Evolutionary conservation across 2,888 invertebrate genomes (phyloP).

Genomic region (Calameuta filiformis): DNA sequence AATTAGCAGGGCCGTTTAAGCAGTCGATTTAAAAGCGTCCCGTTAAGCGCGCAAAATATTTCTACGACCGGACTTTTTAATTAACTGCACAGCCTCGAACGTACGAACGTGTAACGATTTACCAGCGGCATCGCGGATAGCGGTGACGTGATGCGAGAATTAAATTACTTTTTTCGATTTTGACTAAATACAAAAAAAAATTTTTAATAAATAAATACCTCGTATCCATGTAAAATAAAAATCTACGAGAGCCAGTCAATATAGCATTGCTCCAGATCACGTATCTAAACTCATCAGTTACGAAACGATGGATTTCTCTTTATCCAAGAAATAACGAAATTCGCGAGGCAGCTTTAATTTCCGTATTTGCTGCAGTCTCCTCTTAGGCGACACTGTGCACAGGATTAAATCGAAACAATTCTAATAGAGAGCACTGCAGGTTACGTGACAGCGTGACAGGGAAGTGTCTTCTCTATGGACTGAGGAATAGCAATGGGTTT

Average conservation of each 20-base stretch:
- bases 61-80: neutral
- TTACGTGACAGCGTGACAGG: neutral
- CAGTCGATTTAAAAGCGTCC: neutral
- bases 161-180: neutral
- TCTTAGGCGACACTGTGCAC: neutral
- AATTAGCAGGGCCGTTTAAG: conserved; percentile 13
- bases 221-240: neutral
- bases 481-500: neutral
- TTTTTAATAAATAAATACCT: neutral
- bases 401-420: neutral
- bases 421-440: neutral
- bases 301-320: no score
- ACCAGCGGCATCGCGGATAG: neutral
- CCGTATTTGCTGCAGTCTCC: neutral
- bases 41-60: neutral
- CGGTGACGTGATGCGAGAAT: neutral
- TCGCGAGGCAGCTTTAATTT: neutral
- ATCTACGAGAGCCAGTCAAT: neutral
- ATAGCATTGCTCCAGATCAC: neutral
- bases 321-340: neutral
- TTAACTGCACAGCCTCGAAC: neutral
- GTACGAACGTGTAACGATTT: neutral
- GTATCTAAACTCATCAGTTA: neutral
- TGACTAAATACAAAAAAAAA: neutral
- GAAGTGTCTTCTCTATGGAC: neutral